phyloP scores from a whole-genome alignment of 2,888 invertebrate species.

The Heliconius erato region DNA sequence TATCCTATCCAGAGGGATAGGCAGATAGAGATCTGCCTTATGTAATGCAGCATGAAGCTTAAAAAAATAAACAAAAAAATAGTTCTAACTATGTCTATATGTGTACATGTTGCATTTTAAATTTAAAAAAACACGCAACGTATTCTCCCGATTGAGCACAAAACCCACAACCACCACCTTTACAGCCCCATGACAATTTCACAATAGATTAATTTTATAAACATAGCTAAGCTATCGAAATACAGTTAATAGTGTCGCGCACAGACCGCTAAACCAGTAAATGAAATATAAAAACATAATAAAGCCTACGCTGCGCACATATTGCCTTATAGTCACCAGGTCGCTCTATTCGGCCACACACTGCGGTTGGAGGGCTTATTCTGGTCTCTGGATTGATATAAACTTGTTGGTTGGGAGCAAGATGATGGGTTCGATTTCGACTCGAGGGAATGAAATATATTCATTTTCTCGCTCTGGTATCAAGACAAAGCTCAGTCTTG shows the following conservation, averaged over 20 bases:
- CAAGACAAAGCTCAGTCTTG: background rate
- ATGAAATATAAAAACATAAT: slow-evolving; percentile 40
- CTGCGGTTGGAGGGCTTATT: slow-evolving; percentile 52
- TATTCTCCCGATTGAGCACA: background rate
- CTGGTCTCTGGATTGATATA: slow-evolving; percentile 34
- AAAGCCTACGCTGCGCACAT: slow-evolving; percentile 55
- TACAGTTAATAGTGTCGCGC: background rate
- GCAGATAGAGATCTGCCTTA: no score
- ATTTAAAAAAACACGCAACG: background rate
- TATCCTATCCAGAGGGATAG: no score
- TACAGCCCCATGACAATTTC: background rate
- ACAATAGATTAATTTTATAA: no score
- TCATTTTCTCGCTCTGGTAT: background rate
- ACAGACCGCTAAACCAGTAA: slow-evolving; percentile 38
- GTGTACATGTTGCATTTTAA: no score
- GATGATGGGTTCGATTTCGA: no score
- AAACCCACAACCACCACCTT: background rate
- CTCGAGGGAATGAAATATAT: no score
- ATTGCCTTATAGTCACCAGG: slow-evolving; percentile 48
- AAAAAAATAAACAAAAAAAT: no score
- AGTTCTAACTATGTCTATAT: no score
- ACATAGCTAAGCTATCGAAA: no score
- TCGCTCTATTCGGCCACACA: slow-evolving; percentile 57
- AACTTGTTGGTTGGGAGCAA: no score
- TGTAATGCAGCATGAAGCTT: no score